A percentile compares a stretch with the other conserved stretches of the same genome.
Evolutionary conservation across 2,888 invertebrate genomes (phyloP).

Genomic region (Plagodis dolabraria): DNA sequence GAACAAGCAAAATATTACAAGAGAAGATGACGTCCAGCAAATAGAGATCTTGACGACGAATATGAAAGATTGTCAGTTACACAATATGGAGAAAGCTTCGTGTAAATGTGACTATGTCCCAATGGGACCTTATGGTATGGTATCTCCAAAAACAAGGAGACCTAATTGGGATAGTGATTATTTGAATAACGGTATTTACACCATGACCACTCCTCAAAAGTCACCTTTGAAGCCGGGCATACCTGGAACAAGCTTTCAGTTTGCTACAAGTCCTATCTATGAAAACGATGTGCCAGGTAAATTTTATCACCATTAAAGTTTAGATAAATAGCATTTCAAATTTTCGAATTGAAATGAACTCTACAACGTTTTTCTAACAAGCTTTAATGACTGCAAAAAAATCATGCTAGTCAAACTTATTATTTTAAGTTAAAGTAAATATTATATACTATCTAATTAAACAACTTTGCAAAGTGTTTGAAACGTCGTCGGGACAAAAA

Average conservation of each 20-base stretch:
- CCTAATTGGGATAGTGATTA: constrained; percentile 76
- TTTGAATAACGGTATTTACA: constrained; percentile 75
- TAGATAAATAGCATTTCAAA: too few species aligned
- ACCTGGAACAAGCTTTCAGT: constrained; percentile 78
- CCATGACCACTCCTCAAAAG: constrained; percentile 75
- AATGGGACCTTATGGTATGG: constrained; percentile 76
- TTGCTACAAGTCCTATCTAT: constrained; percentile 75
- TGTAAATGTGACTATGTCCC: constrained; percentile 80
- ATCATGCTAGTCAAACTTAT: too few species aligned
- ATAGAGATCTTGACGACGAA: constrained; percentile 76
- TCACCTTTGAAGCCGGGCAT: constrained; percentile 70
- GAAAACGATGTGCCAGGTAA: constrained; percentile 77
- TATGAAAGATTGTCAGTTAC: constrained; percentile 78
- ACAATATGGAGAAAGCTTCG: constrained; percentile 72
- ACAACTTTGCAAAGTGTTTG: too few species aligned
- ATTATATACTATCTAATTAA: too few species aligned
- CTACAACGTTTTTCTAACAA: too few species aligned
- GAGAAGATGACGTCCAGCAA: constrained; percentile 78
- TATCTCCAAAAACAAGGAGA: constrained; percentile 69
- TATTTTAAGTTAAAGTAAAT: too few species aligned
- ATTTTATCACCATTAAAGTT: neutral
- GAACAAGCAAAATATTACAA: constrained; percentile 73
- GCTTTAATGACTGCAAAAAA: too few species aligned
- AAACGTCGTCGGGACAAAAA: too few species aligned
- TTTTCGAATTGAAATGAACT: too few species aligned